phyloP scores from a whole-genome alignment of 1,140 invertebrate species.

The Neomicropteryx cornuta region DNA sequence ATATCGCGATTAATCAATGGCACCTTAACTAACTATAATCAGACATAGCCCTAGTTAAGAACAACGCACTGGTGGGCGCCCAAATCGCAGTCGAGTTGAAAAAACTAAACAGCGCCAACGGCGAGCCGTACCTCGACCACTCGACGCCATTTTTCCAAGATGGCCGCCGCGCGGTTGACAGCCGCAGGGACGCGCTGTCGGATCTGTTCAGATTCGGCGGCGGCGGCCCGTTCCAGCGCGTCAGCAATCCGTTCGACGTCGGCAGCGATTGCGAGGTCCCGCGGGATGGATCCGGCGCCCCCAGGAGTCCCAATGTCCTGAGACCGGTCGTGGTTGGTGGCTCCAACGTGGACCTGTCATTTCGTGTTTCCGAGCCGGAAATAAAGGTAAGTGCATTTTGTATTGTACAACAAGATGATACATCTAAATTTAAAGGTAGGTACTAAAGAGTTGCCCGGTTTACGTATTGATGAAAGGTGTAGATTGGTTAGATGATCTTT shows the following conservation, averaged over 20 bases:
- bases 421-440: not conserved
- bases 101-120: constrained; percentile 25
- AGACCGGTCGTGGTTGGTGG: constrained; percentile 73
- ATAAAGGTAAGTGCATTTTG: constrained; percentile 52
- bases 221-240: not conserved
- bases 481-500: no score
- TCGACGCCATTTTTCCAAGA: constrained; percentile 4
- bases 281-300: not conserved
- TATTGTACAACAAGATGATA: constrained; percentile 1
- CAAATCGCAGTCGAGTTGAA: constrained; percentile 64
- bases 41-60: constrained; percentile 86
- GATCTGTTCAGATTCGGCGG: constrained; percentile 10
- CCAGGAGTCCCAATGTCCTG: constrained; percentile 4
- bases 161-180: constrained; percentile 3
- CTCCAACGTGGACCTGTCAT: constrained; percentile 63
- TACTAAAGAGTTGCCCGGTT: no score
- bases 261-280: constrained; percentile 7
- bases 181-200: constrained; percentile 15
- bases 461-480: no score
- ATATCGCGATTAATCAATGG: no score
- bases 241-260: not conserved
- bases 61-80: constrained; percentile 80
- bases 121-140: constrained; percentile 11
- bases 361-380: constrained; percentile 47
- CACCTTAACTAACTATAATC: no score